Percentiles rank a stretch among this genome's conserved stretches.
phyloP scores from a whole-genome alignment of 2,888 invertebrate species.

The Oscheius onirici region DNA sequence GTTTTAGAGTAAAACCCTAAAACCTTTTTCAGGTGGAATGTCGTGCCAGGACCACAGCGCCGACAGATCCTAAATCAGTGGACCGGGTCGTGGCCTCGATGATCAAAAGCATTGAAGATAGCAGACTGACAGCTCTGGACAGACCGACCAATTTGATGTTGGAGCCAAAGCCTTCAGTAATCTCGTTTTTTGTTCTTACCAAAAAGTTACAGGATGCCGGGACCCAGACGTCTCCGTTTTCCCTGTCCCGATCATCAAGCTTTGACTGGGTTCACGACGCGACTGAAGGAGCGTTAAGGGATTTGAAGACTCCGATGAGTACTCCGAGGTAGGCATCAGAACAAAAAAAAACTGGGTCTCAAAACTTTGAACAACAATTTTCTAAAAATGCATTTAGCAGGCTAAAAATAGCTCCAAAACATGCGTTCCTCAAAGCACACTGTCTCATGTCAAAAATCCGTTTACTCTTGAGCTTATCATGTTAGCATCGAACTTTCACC shows the following conservation, averaged over 20 bases:
- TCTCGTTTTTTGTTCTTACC: not conserved
- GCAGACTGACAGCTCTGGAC: slow-evolving; percentile 32
- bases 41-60: slow-evolving; percentile 24
- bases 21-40: slow-evolving; percentile 40
- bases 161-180: slow-evolving; percentile 11
- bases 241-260: slow-evolving; percentile 51
- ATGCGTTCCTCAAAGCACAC: no score
- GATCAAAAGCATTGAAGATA: slow-evolving; percentile 36
- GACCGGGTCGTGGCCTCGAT: slow-evolving; percentile 37
- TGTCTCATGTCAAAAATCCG: no score
- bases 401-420: no score
- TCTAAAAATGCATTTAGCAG: no score
- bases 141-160: slow-evolving; percentile 22
- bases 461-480: no score
- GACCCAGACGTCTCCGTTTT: slow-evolving; percentile 48
- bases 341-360: no score
- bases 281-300: slow-evolving; percentile 32
- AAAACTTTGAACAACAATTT: no score
- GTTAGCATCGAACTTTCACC: no score
- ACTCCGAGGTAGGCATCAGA: slow-evolving; percentile 35
- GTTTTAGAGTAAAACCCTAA: no score
- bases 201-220: slow-evolving; percentile 34
- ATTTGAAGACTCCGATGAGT: slow-evolving; percentile 33
- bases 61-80: slow-evolving; percentile 17
- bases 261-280: slow-evolving; percentile 57